phyloP scores from a whole-genome alignment of 2,113 vertebrate species.

The Tragulus kanchil region DNA sequence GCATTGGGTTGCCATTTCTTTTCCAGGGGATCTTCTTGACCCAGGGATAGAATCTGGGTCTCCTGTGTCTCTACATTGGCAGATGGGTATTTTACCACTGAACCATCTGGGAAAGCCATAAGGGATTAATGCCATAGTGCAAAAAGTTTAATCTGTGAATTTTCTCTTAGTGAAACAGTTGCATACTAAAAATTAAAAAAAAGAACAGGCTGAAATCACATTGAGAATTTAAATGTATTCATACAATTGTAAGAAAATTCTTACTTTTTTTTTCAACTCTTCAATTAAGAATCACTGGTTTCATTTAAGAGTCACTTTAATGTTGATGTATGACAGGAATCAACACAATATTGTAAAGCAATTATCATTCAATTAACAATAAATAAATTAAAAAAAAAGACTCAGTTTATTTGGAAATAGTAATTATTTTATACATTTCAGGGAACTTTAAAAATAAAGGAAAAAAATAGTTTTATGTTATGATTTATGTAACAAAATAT shows the following conservation, averaged over 20 bases:
- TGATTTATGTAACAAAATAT: constrained; percentile 41
- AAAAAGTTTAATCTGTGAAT: background rate
- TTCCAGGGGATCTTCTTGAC: background rate
- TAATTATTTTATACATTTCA: constrained; percentile 33
- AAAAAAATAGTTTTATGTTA: constrained; percentile 24
- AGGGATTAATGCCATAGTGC: background rate
- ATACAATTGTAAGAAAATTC: constrained; percentile 37
- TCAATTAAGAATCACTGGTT: background rate
- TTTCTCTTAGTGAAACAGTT: background rate
- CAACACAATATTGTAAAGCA: background rate
- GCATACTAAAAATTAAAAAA: background rate
- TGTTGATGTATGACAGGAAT: background rate
- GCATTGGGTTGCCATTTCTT: background rate
- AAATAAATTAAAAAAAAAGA: background rate
- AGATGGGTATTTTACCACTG: background rate
- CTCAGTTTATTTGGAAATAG: background rate
- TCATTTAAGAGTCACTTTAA: background rate
- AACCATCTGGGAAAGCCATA: background rate
- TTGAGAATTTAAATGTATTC: constrained; percentile 29
- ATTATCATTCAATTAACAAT: background rate
- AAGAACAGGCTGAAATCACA: background rate
- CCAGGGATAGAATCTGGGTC: background rate
- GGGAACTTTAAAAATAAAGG: background rate
- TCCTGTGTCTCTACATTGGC: background rate
- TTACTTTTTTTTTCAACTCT: background rate